phyloP scores from a whole-genome alignment of 1,140 invertebrate species.

The Sweltsa coloradensis region DNA sequence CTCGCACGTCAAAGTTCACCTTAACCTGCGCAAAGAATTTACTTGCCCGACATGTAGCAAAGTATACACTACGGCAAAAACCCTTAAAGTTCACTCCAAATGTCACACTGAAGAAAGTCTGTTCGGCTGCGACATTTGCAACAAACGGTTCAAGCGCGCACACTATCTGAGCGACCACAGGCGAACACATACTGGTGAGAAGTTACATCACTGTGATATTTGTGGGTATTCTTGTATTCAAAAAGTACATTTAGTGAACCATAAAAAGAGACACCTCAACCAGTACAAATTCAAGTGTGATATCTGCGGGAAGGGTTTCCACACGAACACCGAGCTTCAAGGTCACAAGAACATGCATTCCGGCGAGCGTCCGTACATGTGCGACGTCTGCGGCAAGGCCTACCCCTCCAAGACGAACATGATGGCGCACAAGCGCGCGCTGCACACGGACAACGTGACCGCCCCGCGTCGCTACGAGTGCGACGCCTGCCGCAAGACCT shows the following conservation, averaged over 20 bases:
- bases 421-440: slow-evolving; percentile 38
- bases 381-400: slow-evolving; percentile 23
- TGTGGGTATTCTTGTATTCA: slow-evolving; percentile 30
- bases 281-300: slow-evolving; percentile 28
- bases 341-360: slow-evolving; percentile 30
- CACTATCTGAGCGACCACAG: slow-evolving; percentile 31
- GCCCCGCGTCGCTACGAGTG: slow-evolving; percentile 50
- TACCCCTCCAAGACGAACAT: slow-evolving; percentile 28
- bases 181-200: slow-evolving; percentile 27
- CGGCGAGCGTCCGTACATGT: slow-evolving; percentile 27
- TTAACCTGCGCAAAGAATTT: slow-evolving; percentile 18
- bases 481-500: slow-evolving; percentile 63
- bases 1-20: slow-evolving; percentile 19
- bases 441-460: slow-evolving; percentile 34
- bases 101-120: slow-evolving; percentile 21
- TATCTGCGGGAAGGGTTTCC: slow-evolving; percentile 33
- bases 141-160: slow-evolving; percentile 19
- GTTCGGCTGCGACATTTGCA: slow-evolving; percentile 11
- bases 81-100: slow-evolving; percentile 31
- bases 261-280: slow-evolving; percentile 30
- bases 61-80: slow-evolving; percentile 31
- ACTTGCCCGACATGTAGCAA: slow-evolving; percentile 28
- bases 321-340: slow-evolving; percentile 25
- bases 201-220: slow-evolving; percentile 29
- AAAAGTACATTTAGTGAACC: slow-evolving; percentile 27